Percentiles rank a stretch among this genome's conserved stretches.
phyloP scores from a whole-genome alignment of 2,888 invertebrate genomes.

The Tetragnatha montana region DNA sequence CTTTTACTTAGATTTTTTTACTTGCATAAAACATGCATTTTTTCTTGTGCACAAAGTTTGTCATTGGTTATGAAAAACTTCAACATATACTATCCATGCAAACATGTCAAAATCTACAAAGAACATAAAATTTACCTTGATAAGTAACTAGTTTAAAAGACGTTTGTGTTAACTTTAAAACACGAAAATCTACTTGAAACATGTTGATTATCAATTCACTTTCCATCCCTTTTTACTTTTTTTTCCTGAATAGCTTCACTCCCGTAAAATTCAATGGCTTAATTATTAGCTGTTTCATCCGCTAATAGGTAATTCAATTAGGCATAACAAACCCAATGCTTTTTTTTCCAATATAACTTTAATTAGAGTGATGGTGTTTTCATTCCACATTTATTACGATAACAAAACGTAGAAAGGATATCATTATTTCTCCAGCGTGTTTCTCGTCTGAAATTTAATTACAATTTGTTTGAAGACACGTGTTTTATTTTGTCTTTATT shows the following conservation, averaged over 20 bases:
- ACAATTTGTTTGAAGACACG: constrained; percentile 1
- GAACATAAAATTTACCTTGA: too few relatives aligned
- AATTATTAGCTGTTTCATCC: neutral
- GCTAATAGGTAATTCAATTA: neutral
- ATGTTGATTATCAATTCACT: neutral
- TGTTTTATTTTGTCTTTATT: constrained; percentile 9
- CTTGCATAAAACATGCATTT: too few relatives aligned
- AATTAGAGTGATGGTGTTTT: neutral
- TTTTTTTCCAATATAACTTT: neutral
- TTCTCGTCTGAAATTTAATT: constrained; percentile 6
- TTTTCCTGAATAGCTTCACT: neutral
- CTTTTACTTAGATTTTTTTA: too few relatives aligned
- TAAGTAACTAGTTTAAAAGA: too few relatives aligned
- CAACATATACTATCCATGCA: too few relatives aligned
- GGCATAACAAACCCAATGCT: neutral
- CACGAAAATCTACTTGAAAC: too few relatives aligned
- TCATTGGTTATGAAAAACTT: too few relatives aligned
- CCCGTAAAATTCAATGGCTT: neutral
- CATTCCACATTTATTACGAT: neutral
- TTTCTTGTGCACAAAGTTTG: too few relatives aligned
- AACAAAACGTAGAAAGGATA: neutral
- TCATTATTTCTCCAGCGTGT: neutral
- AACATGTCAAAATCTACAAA: too few relatives aligned
- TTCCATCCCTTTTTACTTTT: neutral
- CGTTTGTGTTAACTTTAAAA: too few relatives aligned